Percentiles rank a stretch among this genome's conserved stretches.
phyloP scores from a whole-genome alignment of 2,113 vertebrate species.

The Gavia stellata region DNA sequence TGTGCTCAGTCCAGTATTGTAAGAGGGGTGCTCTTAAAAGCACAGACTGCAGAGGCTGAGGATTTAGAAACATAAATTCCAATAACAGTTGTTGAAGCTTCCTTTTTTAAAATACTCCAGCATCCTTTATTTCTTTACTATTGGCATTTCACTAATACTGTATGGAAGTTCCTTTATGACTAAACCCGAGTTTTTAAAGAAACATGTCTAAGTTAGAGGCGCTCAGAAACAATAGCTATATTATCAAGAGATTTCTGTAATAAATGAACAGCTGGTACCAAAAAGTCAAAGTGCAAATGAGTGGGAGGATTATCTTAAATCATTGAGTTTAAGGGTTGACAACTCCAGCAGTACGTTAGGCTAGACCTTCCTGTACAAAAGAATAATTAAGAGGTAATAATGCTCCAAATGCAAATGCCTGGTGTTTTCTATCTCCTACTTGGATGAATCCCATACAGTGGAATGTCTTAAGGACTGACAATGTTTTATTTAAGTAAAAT shows the following conservation, averaged over 20 bases:
- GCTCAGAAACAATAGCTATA: background rate
- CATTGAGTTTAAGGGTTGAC: background rate
- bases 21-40: background rate
- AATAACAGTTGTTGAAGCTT: background rate
- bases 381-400: background rate
- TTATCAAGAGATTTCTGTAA: background rate
- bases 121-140: background rate
- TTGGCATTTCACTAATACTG: background rate
- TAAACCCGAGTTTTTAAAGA: background rate
- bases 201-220: background rate
- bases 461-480: background rate
- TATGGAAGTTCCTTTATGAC: background rate
- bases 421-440: background rate
- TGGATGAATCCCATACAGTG: background rate
- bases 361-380: background rate
- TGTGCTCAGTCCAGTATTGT: background rate
- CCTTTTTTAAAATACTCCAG: background rate
- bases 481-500: background rate
- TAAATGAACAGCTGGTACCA: background rate
- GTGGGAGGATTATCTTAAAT: background rate
- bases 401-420: background rate
- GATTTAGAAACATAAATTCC: background rate
- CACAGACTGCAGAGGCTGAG: background rate
- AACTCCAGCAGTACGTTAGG: background rate
- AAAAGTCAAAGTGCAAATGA: background rate